These are phyloP conservation scores for Drosophila parvula DNA, from an alignment of 1,140 invertebrate species.

Conservation along the genomic window DNA sequence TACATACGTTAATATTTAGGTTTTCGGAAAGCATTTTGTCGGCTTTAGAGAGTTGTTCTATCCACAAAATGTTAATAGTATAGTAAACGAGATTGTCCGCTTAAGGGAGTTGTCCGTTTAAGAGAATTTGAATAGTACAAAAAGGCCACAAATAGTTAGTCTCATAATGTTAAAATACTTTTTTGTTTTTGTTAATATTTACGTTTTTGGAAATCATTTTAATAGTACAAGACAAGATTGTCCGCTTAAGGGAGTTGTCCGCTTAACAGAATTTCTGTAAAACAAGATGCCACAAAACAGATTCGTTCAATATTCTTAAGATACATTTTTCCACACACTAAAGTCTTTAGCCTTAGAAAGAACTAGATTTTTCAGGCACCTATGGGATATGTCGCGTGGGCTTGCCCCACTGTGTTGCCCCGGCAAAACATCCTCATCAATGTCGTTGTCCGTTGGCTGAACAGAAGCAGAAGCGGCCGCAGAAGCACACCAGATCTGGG, in stretches of 20 bases:
- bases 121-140: too few species aligned
- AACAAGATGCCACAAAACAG: background rate
- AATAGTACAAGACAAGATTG: too few species aligned
- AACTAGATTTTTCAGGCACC: background rate
- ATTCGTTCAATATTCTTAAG: background rate
- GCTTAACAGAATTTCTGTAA: background rate
- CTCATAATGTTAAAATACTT: background rate
- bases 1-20: too few species aligned
- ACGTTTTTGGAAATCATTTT: background rate
- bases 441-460: slow-evolving; percentile 60
- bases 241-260: too few species aligned
- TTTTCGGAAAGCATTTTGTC: too few species aligned
- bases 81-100: too few species aligned
- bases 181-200: too few species aligned
- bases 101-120: background rate
- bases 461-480: slow-evolving; percentile 34
- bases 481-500: slow-evolving; percentile 47
- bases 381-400: background rate
- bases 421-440: slow-evolving; percentile 74
- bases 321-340: background rate
- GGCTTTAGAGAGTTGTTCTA: background rate
- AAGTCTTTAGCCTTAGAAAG: background rate
- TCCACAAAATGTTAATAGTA: too few species aligned
- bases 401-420: slow-evolving; percentile 57
- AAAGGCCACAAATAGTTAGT: too few species aligned